A percentile compares a stretch with the other conserved stretches of the same genome.
Evolutionary conservation across 2,888 invertebrate species (phyloP).

Genomic region (Cephus nigrinus): DNA sequence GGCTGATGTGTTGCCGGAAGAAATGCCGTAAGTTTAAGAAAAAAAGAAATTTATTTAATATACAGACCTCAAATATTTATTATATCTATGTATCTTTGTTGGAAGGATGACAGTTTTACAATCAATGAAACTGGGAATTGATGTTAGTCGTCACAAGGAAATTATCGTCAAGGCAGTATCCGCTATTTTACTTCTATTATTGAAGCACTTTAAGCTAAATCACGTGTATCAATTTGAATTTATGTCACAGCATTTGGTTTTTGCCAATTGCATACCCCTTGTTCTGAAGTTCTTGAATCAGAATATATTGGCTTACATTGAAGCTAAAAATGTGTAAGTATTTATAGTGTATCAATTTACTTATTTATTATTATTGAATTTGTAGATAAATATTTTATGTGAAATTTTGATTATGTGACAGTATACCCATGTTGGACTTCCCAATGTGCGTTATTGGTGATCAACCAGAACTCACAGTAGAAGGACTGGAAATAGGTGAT

Average conservation of each 20-base stretch:
- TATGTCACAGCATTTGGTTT: conserved; percentile 98
- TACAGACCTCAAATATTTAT: not conserved
- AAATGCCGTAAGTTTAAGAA: conserved; percentile 83
- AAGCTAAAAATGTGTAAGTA: conserved; percentile 86
- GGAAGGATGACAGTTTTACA: conserved; percentile 88
- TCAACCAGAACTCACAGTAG: conserved; percentile 91
- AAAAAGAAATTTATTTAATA: not conserved
- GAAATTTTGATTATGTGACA: conserved; percentile 52
- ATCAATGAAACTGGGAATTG: conserved; percentile 94
- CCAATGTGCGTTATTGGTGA: conserved; percentile 96
- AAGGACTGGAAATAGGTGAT: conserved; percentile 88
- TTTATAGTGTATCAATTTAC: not conserved
- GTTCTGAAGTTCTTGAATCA: conserved; percentile 99
- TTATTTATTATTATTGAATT: not conserved
- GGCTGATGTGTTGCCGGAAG: conserved; percentile 96
- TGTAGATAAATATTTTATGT: not conserved
- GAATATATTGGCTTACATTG: conserved; percentile 94
- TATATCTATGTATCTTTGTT: conserved; percentile 27
- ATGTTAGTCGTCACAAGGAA: conserved; percentile 98
- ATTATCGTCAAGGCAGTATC: conserved; percentile 97
- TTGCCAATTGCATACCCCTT: conserved; percentile 98
- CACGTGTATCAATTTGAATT: conserved; percentile 99
- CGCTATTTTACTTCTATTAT: conserved; percentile 86
- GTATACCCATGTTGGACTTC: conserved; percentile 93
- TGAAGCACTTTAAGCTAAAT: conserved; percentile 98